Percentiles rank a stretch among this genome's conserved stretches.
These are phyloP conservation scores for Volucella bombylans DNA, from an alignment of 2,888 invertebrate species.

Conservation along the genomic window DNA sequence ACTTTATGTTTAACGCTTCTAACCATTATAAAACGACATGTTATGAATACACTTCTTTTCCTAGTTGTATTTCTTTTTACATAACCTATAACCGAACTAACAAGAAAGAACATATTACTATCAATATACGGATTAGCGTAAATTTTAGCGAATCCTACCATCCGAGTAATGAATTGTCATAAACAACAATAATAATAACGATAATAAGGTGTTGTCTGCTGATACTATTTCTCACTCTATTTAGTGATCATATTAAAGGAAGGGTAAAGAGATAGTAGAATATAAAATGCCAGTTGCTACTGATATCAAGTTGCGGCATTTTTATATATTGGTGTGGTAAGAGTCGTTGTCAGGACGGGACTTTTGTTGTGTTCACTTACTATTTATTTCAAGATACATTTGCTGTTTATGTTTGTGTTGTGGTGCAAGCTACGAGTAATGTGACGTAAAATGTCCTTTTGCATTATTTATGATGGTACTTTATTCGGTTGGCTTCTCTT, in stretches of 20 bases:
- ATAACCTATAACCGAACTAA: no score
- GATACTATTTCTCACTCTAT: constrained; percentile 46
- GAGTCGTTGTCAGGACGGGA: background rate
- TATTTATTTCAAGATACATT: background rate
- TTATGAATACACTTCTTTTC: no score
- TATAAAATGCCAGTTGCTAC: constrained; percentile 44
- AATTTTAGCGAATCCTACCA: no score
- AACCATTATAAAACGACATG: no score
- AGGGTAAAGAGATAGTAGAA: constrained; percentile 2
- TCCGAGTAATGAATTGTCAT: background rate
- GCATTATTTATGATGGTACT: constrained; percentile 62
- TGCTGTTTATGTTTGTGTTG: constrained; percentile 30
- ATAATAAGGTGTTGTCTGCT: constrained; percentile 55
- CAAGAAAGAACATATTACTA: no score
- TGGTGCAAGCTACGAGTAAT: constrained; percentile 67
- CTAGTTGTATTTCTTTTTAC: no score
- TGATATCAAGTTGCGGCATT: constrained; percentile 52
- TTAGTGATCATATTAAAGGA: constrained; percentile 33
- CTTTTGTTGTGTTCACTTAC: no score
- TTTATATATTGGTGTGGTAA: constrained; percentile 41
- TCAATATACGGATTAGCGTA: no score
- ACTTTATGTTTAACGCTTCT: no score
- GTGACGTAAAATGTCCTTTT: constrained; percentile 70
- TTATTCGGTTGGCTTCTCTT: background rate
- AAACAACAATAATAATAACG: background rate